phyloP scores from a whole-genome alignment of 2,888 invertebrate species.

The Mythimna pallens region DNA sequence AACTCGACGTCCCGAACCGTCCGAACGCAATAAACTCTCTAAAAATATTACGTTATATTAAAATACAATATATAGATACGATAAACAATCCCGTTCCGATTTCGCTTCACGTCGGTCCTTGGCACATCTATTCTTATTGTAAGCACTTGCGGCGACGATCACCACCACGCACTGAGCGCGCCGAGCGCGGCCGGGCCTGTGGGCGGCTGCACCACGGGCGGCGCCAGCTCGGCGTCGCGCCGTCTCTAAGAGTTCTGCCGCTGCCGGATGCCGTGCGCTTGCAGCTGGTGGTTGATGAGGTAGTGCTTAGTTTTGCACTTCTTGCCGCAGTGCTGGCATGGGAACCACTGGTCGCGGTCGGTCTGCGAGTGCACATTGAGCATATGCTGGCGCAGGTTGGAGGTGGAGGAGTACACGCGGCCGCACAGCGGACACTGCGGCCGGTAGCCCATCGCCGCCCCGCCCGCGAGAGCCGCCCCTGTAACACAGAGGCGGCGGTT shows the following conservation, averaged over 20 bases:
- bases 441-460: slow-evolving; percentile 90
- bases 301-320: slow-evolving; percentile 95
- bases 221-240: slow-evolving; percentile 79
- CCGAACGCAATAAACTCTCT: slow-evolving; percentile 79
- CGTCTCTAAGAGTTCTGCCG: slow-evolving; percentile 91
- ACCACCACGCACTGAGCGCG: slow-evolving; percentile 67
- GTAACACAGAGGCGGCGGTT: slow-evolving; percentile 92
- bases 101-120: slow-evolving; percentile 68
- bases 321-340: slow-evolving; percentile 94
- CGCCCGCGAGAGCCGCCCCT: slow-evolving; percentile 92
- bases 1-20: slow-evolving; percentile 63
- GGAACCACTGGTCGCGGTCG: slow-evolving; percentile 93
- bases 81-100: slow-evolving; percentile 63
- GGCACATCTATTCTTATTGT: slow-evolving; percentile 69
- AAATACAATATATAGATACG: slow-evolving; percentile 70
- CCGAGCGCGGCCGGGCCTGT: slow-evolving; percentile 68
- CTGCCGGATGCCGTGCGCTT: slow-evolving; percentile 94
- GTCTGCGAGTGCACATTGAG: slow-evolving; percentile 94
- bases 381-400: slow-evolving; percentile 94
- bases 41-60: slow-evolving; percentile 76
- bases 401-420: slow-evolving; percentile 93
- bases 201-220: slow-evolving; percentile 70
- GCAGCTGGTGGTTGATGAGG: slow-evolving; percentile 94
- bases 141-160: slow-evolving; percentile 53
- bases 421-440: slow-evolving; percentile 93